Base-by-base conservation (phyloP, 2,888 invertebrate species). In the Caenorhabditis plicata region DNA sequence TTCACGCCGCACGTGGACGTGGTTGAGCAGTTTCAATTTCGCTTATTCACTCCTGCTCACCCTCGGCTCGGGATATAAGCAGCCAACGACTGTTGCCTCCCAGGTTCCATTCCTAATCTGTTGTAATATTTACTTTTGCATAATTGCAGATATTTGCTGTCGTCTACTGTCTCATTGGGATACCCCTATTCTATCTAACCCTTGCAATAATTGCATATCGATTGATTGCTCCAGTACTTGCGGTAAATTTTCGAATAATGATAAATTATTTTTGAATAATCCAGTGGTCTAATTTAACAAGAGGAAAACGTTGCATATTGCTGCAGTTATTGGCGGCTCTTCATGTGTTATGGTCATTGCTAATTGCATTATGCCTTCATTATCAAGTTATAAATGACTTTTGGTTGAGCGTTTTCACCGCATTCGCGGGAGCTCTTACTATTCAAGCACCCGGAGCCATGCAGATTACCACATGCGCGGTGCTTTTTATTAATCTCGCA, bases 281-380 rank as follows among this genome's bases (percentile, higher is more conserved):
- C 22, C 51, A 54, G 55, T 61, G 50, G 50, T 55, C 55, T 8
- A 55, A 51, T 9, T 36, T 61, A 9, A 54, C 50, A 11, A 43
- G 42, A 23, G 26, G 41, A 25, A 56, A 57, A 25, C 63, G 63
- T n/a, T 48, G 57, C 36, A 27, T 64, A 17, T 57, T 62, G 25
- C 43, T 68, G 2, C 54, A 52, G 20, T 42, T 56, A 26, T 51
- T 63, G 44, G 38, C 55, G 15, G 48, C 48, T 31, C 52, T 65
- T 29, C 65, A 61, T 43, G 32, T 98, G 64, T 92, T 98, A 65
- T 94, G 94, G 83, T 96, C 96, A 48, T 93, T 98, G 29, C 60
- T 66, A 22, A 48, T 69, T 19, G 61, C 58, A 20, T 38, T 64
- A 4, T 62, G 55, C 42, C 62, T 67, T 29, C 66, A 64, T 46